Evolutionary conservation across 2,113 vertebrate species (phyloP).

Genomic region (Coreoperca whiteheadi): DNA sequence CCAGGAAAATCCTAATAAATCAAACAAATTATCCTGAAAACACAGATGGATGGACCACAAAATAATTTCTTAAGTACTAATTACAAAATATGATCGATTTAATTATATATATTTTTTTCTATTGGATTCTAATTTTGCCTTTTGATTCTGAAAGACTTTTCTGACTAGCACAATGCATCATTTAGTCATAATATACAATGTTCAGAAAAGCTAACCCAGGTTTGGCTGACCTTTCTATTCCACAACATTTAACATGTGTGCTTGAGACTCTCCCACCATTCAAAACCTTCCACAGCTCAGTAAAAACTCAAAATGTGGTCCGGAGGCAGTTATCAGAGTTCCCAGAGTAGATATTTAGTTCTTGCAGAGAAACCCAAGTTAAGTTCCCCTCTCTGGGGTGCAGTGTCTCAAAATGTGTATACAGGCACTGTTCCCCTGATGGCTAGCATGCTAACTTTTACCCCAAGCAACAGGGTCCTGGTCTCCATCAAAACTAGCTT

Average conservation of each 20-base stretch:
- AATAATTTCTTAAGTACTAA: background rate
- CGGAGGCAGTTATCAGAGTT: slow-evolving; percentile 56
- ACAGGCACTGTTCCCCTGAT: slow-evolving; percentile 48
- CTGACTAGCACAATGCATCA: slow-evolving; percentile 21
- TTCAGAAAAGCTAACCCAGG: slow-evolving; percentile 22
- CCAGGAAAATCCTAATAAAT: slow-evolving; percentile 45
- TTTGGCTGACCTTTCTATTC: slow-evolving; percentile 50
- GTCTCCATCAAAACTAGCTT: slow-evolving; percentile 65
- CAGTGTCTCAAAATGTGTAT: slow-evolving; percentile 64
- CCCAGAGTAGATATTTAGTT: slow-evolving; percentile 64
- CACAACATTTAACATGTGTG: slow-evolving; percentile 52
- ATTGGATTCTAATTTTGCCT: background rate
- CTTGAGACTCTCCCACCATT: slow-evolving; percentile 47
- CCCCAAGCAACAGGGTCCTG: slow-evolving; percentile 54
- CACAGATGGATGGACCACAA: slow-evolving; percentile 5
- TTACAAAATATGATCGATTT: slow-evolving; percentile 19
- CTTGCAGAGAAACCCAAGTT: slow-evolving; percentile 61
- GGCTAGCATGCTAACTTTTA: slow-evolving; percentile 69
- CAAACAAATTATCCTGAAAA: background rate
- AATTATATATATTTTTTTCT: background rate
- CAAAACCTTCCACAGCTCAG: slow-evolving; percentile 44
- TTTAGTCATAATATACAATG: slow-evolving; percentile 37
- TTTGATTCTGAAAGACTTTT: slow-evolving; percentile 5
- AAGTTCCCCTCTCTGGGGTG: slow-evolving; percentile 64
- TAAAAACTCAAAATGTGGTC: slow-evolving; percentile 59